Percentiles rank a stretch among this genome's conserved stretches.
phyloP scores from a whole-genome alignment of 2,113 vertebrate species.

The Tylochromis polylepis region DNA sequence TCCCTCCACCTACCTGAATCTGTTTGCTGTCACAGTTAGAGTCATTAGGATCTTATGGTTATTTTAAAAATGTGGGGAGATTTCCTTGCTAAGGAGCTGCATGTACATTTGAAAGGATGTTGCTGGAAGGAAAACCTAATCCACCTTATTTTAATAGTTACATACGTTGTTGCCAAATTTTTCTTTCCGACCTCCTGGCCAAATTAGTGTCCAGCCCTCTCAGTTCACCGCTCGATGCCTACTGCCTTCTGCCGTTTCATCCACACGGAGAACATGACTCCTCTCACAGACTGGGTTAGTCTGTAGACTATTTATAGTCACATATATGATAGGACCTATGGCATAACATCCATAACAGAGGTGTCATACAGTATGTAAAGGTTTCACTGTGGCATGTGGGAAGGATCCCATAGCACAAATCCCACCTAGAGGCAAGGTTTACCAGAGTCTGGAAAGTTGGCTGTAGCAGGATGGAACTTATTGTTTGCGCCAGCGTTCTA shows the following conservation, averaged over 20 bases:
- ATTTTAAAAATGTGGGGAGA: neutral
- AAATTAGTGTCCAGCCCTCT: conserved; percentile 29
- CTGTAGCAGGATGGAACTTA: neutral
- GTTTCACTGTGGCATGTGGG: neutral
- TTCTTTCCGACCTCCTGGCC: neutral
- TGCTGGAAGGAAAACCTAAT: neutral
- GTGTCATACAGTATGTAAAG: neutral
- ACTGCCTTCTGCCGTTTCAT: conserved; percentile 19
- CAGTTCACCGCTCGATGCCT: conserved; percentile 19
- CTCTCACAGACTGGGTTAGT: neutral
- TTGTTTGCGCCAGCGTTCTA: neutral
- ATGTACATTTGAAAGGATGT: neutral
- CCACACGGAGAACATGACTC: conserved; percentile 31
- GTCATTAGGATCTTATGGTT: neutral
- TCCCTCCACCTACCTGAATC: conserved; percentile 40
- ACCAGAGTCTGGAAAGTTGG: conserved; percentile 8
- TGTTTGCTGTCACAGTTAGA: conserved; percentile 2
- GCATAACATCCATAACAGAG: conserved; percentile 8
- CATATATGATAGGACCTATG: conserved; percentile 36
- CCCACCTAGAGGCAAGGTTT: neutral
- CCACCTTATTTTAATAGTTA: neutral
- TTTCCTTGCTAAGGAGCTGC: neutral
- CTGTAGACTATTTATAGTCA: conserved; percentile 47
- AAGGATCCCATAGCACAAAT: neutral
- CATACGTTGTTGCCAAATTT: neutral